Base-by-base conservation (phyloP, 2,113 vertebrate species). In the Lagopus leucura region DNA sequence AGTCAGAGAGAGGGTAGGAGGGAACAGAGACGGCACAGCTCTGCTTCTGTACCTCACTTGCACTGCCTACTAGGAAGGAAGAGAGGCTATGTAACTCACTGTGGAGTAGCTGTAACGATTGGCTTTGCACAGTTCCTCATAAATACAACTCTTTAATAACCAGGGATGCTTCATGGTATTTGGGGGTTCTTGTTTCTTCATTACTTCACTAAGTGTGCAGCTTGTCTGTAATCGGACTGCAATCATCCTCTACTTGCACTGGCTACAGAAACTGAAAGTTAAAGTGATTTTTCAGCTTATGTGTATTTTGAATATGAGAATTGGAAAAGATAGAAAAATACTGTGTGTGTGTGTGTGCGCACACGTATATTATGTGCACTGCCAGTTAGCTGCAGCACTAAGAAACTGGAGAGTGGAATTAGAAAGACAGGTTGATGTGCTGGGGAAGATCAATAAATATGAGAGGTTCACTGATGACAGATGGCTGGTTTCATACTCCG, bases 391-490 rank as follows among this genome's bases (percentile, higher is more conserved):
- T 86, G 63, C 36, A 71, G 79, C 74, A 78, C 76, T 75, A 36
- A 81, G 95, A 91, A 89, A 78, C 73, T 48, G 84, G 73, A 94
- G 66, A 92, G 48, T 43, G 55, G 88, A 90, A 90, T 87, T 65
- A 72, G 73, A 79, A 72, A 93, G 87, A 66, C 57, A 89, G 78
- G 90, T 73, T 94, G 78, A 86, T 93, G 82, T 84, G 65, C 79
- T 90, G 69, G 73, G 88, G 80, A 96, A 96, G 96, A 96, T 97
- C 96, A 96, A 92, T 97, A 95, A 95, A 90, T 96, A 85, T 48
- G 79, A 93, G 94, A 96, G 91, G 92, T 89, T 93, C 93, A 80
- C 78, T 96, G 93, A 95, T 97, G 93, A 96, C 79, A 96, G 95
- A 93, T 92, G 93, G 89, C 93, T 95, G 89, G 73, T 93, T 97